Evolutionary conservation across 1,140 invertebrate genomes (phyloP), one percentile per base, ranked within the genome.

Genomic region (Danaus plexippus): DNA sequence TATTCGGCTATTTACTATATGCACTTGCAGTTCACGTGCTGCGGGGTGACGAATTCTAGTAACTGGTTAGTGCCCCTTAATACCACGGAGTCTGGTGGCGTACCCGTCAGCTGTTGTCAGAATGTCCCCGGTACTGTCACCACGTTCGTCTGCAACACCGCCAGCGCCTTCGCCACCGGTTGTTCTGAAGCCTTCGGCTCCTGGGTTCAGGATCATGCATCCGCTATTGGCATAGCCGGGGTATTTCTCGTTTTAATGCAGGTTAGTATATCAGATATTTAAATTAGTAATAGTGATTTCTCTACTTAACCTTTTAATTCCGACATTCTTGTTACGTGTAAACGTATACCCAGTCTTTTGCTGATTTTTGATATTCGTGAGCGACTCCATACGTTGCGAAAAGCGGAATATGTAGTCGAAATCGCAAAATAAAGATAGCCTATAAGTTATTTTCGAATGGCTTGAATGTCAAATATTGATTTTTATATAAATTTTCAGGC

Each of bases 161-260:
- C 63, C 1, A 51, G 68, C 7, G 63, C 57, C 0, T 69, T 76
- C 11, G 61, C 54, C 32, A 11, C 15, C 0, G 93, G 93, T 7
- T 96, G 95, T 63, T 79, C 91, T 0, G 56, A 67, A 0, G 88
- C 87, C 8, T 90, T 95, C 53, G 87, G 89, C 1, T 44, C 82
- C 9, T 91, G 90, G 71, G 89, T 95, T 32, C 80, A 89, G 49
- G 76, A 83, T 0, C 94, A 96, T 66, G 93, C 93, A 0, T 78
- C 91, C 1, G 89, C 91, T 59, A 89, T 96, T 18, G 94, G 93
- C 1, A 90, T 91, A 0, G 90, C 93, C 66, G 95, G 92, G 15
- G 86, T 96, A 52, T 91, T 92, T 10, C 89, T 96, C 54, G 93
- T 93, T 11, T 81, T 93, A 41, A 75, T 95, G 61, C 93, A 94